Percentiles rank a stretch among this genome's conserved stretches.
phyloP scores from a whole-genome alignment of 30 jellyfish, hydroid and myxozoan genomes.

The Aurelia sp. region DNA sequence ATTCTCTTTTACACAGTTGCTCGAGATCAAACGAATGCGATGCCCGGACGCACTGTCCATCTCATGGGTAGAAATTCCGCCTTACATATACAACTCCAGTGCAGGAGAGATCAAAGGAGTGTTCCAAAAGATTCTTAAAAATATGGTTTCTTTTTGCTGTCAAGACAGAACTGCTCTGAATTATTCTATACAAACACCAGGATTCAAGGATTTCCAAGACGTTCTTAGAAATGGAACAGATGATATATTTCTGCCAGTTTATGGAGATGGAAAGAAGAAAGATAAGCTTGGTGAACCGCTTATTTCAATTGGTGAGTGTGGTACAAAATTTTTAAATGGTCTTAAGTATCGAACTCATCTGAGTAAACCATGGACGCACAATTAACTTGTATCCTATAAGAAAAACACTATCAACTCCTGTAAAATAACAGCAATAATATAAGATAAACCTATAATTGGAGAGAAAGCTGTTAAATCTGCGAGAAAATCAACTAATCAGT shows the following conservation, averaged over 20 bases:
- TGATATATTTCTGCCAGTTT: constrained; percentile 50
- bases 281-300: constrained; percentile 58
- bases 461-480: too few species aligned
- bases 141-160: constrained; percentile 54
- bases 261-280: constrained; percentile 49
- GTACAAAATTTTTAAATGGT: not conserved
- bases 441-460: too few species aligned
- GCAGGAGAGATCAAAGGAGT: constrained; percentile 51
- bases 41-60: constrained; percentile 52
- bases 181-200: constrained; percentile 10
- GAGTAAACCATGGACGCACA: too few species aligned
- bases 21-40: constrained; percentile 32
- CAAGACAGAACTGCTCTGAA: constrained; percentile 12
- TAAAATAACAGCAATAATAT: too few species aligned
- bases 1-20: not conserved
- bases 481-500: too few species aligned
- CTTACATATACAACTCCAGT: constrained; percentile 58
- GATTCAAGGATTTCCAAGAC: constrained; percentile 22
- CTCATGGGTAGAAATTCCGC: constrained; percentile 71
- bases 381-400: too few species aligned
- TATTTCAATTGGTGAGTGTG: constrained; percentile 48
- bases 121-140: constrained; percentile 18
- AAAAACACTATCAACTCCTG: too few species aligned
- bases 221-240: constrained; percentile 46
- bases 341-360: too few species aligned